These are phyloP conservation scores for Petromus typicus DNA, from an alignment of 2,113 vertebrate genomes.

Conservation along the genomic window DNA sequence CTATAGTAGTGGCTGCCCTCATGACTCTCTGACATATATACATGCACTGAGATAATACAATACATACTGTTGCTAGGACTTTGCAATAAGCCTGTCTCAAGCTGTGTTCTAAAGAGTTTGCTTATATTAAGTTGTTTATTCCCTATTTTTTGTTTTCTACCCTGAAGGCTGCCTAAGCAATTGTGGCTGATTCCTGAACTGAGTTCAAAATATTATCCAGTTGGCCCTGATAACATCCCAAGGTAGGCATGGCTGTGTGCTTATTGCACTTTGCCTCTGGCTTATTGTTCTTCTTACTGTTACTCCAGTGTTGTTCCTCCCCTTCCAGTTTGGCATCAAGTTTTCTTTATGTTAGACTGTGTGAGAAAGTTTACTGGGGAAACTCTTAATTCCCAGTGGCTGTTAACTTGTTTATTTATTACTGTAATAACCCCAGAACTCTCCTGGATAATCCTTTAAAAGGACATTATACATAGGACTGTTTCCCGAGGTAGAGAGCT, in stretches of 20 bases:
- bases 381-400: conserved; percentile 57
- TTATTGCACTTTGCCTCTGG: conserved; percentile 35
- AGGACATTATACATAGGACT: conserved; percentile 1
- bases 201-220: neutral
- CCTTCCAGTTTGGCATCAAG: conserved; percentile 27
- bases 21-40: neutral
- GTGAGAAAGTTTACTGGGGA: conserved; percentile 52
- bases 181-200: conserved; percentile 32
- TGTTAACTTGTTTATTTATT: conserved; percentile 75
- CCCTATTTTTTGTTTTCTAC: neutral
- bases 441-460: conserved; percentile 43
- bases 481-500: conserved; percentile 37
- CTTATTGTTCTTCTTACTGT: conserved; percentile 46
- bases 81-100: neutral
- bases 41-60: neutral
- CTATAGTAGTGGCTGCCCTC: neutral
- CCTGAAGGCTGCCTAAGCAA: neutral
- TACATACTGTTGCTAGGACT: neutral
- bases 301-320: neutral
- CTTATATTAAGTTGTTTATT: neutral
- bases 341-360: conserved; percentile 52
- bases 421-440: conserved; percentile 65
- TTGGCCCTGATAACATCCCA: neutral
- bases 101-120: neutral
- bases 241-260: neutral